Conservation (phyloP, 2,113 vertebrate genomes). For the Diglossa brunneiventris region DNA sequence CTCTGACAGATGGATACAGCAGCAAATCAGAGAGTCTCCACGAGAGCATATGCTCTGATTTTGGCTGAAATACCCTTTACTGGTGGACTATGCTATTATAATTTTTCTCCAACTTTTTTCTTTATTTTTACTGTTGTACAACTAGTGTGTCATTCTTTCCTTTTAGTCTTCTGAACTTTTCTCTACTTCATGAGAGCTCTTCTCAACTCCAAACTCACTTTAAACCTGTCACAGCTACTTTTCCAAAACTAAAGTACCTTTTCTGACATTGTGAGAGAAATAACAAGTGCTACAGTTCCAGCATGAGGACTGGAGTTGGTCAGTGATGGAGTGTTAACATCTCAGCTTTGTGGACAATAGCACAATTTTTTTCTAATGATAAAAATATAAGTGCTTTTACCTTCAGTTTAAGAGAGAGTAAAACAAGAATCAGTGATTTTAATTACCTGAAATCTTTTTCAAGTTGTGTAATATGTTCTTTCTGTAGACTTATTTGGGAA, state of each 20-base stretch:
- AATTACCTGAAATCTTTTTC: constrained; percentile 88
- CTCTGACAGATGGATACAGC: neutral
- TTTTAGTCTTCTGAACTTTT: neutral
- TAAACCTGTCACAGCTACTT: neutral
- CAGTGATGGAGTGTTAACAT: neutral
- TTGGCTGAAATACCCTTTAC: neutral
- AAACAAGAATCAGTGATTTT: neutral
- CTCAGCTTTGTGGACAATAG: neutral
- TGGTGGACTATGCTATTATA: neutral
- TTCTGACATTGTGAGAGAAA: neutral
- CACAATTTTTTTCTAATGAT: neutral
- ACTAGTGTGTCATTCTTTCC: neutral
- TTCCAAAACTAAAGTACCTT: neutral
- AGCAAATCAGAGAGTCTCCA: neutral
- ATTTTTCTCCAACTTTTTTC: neutral
- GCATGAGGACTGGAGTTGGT: neutral
- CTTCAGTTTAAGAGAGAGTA: neutral
- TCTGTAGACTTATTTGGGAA: constrained; percentile 81
- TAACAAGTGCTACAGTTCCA: neutral
- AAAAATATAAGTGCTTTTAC: neutral
- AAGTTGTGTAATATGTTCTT: constrained; percentile 77
- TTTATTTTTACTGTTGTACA: neutral
- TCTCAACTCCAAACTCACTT: neutral
- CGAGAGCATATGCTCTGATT: neutral
- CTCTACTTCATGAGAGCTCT: neutral